Conservation (phyloP, 1,140 invertebrate species). For the Polypedilum vanderplanki region DNA sequence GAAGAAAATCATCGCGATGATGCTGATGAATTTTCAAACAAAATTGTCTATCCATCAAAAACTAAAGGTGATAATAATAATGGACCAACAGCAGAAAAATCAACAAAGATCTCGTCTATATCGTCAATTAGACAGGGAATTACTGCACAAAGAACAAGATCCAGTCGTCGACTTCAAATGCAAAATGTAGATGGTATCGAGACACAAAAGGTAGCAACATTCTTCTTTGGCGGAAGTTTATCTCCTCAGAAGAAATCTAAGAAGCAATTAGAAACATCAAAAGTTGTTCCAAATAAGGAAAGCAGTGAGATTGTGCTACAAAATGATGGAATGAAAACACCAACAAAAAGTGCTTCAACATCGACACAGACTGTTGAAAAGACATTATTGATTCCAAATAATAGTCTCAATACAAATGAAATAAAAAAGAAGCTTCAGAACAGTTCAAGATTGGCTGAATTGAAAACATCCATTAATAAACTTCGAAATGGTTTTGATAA, state of each 20-base stretch:
- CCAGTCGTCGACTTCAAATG: not conserved
- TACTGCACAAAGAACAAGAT: not conserved
- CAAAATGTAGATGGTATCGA: conserved; percentile 32
- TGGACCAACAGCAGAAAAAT: not conserved
- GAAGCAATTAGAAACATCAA: conserved; percentile 36
- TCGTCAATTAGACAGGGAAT: not conserved
- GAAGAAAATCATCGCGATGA: conserved; percentile 21
- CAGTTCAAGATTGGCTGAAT: conserved; percentile 57
- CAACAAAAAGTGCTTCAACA: conserved; percentile 39
- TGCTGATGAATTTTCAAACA: not conserved
- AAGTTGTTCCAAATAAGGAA: conserved; percentile 22
- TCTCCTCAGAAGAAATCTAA: conserved; percentile 38
- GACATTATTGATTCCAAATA: conserved; percentile 38
- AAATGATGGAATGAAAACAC: conserved; percentile 38
- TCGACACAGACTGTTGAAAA: not conserved
- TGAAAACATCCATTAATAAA: conserved; percentile 54
- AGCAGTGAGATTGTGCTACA: conserved; percentile 34
- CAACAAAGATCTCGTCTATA: not conserved
- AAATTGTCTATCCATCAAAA: not conserved
- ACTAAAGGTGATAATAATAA: conserved; percentile 31
- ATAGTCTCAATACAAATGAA: conserved; percentile 54
- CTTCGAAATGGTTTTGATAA: conserved; percentile 46
- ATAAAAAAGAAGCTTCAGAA: conserved; percentile 56
- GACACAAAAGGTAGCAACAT: conserved; percentile 40
- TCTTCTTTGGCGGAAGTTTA: conserved; percentile 39